Conservation (phyloP, 2,797 vertebrate species). For the Emys orbicularis region DNA sequence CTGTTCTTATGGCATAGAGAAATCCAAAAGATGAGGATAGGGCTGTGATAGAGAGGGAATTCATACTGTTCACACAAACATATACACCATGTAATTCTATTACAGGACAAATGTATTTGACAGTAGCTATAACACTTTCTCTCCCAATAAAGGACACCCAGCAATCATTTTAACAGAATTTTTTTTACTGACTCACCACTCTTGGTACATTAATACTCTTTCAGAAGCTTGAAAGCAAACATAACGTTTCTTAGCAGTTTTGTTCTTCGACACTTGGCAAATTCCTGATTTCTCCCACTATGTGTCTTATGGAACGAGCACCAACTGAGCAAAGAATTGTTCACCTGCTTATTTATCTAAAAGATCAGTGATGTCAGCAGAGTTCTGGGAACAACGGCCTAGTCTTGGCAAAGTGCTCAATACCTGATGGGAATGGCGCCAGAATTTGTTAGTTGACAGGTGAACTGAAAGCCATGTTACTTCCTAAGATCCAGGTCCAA, state of each 20-base stretch:
- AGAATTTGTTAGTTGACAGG: background rate
- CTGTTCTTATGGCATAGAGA: fast-evolving
- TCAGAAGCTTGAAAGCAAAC: background rate
- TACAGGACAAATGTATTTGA: background rate
- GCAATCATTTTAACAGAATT: background rate
- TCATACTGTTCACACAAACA: background rate
- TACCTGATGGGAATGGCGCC: background rate
- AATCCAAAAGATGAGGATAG: background rate
- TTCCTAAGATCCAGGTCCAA: background rate
- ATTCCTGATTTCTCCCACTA: background rate
- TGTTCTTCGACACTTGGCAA: background rate
- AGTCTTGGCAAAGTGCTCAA: background rate
- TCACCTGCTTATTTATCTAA: background rate
- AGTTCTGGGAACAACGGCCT: background rate
- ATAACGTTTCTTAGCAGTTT: background rate
- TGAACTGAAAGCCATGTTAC: background rate
- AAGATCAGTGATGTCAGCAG: background rate
- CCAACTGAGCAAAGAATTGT: background rate
- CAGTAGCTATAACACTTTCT: background rate
- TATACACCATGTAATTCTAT: background rate
- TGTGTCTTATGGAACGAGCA: background rate
- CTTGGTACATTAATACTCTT: background rate
- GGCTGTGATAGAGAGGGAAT: background rate
- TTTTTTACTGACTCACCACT: background rate
- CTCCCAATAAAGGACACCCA: background rate